Base-by-base conservation (phyloP, 2,888 invertebrate species). In the Leptopilina drosophilae region DNA sequence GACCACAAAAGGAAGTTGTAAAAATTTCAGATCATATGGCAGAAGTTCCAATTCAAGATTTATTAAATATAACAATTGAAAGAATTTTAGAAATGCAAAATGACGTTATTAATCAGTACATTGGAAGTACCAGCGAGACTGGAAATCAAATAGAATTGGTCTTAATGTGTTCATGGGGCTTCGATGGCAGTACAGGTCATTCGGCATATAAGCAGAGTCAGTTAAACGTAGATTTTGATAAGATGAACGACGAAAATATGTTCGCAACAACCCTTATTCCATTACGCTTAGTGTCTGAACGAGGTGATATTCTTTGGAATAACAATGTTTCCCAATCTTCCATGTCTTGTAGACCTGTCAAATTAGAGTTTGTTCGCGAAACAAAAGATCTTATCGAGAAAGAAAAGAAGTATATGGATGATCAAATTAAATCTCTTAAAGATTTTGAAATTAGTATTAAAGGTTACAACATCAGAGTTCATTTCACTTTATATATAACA, bases 141-240 rank as follows among this genome's bases (percentile, higher is more conserved):
- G 76, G 40, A 26, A 76, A 76, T 53, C 56, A 76, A 76, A 53
- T 76, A 53, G 76, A 59, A 76, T 26, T 59, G 20, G 76, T 76
- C 53, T 56, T 76, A 59, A 62, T 76, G 59, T 76, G 76, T 59
- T 56, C 56, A 62, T 76, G 64, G 76, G 40, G 64, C 56, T 76
- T 76, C 76, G 76, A 77, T 46, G 77, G 20, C 40, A 77, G 77
- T 77, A 64, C 46, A 62, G 66, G 77, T 42, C 77, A 77, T 76
- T 56, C 76, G 62, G 56, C 59, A 59, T 76, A 59, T 40, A 76
- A 76, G 76, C 76, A 76, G 14, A 65, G 65, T 65, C 11, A 33
- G 15, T 5, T 65, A 4, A 65, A 65, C 65, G 65, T 33, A 65
- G 65, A 65, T 65, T 26, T 65, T 65, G n/a, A 65, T 65, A 15